Base-by-base conservation (phyloP, 2,113 vertebrate genomes). In the Hystrix brachyura region DNA sequence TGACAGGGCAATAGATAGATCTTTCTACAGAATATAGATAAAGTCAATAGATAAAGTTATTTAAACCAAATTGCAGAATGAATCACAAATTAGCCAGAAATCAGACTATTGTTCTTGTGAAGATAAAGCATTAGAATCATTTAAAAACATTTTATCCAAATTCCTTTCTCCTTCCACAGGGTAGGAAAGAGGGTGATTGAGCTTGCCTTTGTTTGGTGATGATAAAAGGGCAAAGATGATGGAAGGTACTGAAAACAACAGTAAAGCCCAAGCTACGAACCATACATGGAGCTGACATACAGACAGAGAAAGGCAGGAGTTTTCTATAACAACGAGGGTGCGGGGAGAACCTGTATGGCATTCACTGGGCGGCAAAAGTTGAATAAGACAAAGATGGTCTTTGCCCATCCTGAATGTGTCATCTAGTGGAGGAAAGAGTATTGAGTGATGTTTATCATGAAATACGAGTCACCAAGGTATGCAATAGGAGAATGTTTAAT, bases 31-130 rank as follows among this genome's bases (percentile, higher is more conserved):
- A 65, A 57, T 88, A 72, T 60, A 82, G 21, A 59, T 87, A 85
- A 81, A 81, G 17, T 38, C 38, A 57, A 38, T 38, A 38, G 38
- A 38, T 38, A 38, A 2, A 38, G 11, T 7, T 53, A 46, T 38
- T 38, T 38, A 59, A 55, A 13, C 29, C 43, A 72, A 94, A 83
- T 76, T 76, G 14, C 13, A 80, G 38, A 87, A 87, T 43, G 46
- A 96, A 5, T 86, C 59, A 89, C 13, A 94, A 51, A 51, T 53
- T 64, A 92, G 27, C 10, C n/a, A 72, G 23, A 90, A 89, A 94
- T 17, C 19, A 34, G 29, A 55, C 43, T 62, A 27, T 72, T 14
- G 48, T 85, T 71, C 15, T 65, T 60, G 7, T 48, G 32, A 91
- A 17, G 25, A 72, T 51, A 84, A 90, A 84, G 4, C 18, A 55